Evolutionary conservation across 2,888 invertebrate species (phyloP).

Genomic region (Troides aeacus): DNA sequence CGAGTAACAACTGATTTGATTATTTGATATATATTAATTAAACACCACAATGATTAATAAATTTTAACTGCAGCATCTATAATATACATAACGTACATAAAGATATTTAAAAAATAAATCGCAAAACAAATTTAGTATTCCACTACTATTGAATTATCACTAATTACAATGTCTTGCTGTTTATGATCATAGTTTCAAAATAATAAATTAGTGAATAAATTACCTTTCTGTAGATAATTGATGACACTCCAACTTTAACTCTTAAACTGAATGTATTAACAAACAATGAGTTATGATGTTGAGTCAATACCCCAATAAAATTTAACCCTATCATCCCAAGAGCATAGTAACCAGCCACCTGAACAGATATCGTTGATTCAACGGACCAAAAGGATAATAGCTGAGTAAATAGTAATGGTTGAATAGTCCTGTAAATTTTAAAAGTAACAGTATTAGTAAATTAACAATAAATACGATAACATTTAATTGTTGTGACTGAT

Average conservation of each 20-base stretch:
- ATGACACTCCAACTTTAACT: conserved; percentile 85
- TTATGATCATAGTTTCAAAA: neutral
- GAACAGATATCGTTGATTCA: conserved; percentile 48
- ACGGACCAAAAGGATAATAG: conserved; percentile 77
- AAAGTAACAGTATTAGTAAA: neutral
- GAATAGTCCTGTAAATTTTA: conserved; percentile 61
- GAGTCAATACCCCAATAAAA: conserved; percentile 77
- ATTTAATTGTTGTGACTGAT: neutral
- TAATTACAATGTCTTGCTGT: too few relatives aligned
- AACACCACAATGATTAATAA: too few relatives aligned
- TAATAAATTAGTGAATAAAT: conserved; percentile 9
- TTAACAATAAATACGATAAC: neutral
- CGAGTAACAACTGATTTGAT: too few relatives aligned
- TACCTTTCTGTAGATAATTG: conserved; percentile 88
- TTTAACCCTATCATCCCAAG: conserved; percentile 71
- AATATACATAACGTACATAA: too few relatives aligned
- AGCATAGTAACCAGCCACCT: conserved; percentile 81
- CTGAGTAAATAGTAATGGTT: conserved; percentile 76
- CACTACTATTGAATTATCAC: too few relatives aligned
- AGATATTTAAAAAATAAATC: too few relatives aligned
- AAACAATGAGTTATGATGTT: conserved; percentile 86
- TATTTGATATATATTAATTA: too few relatives aligned
- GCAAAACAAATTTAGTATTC: too few relatives aligned
- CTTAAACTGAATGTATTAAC: conserved; percentile 83
- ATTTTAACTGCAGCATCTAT: too few relatives aligned